phyloP scores from a whole-genome alignment of 1,140 invertebrate genomes.

The Lepidurus couesii region DNA sequence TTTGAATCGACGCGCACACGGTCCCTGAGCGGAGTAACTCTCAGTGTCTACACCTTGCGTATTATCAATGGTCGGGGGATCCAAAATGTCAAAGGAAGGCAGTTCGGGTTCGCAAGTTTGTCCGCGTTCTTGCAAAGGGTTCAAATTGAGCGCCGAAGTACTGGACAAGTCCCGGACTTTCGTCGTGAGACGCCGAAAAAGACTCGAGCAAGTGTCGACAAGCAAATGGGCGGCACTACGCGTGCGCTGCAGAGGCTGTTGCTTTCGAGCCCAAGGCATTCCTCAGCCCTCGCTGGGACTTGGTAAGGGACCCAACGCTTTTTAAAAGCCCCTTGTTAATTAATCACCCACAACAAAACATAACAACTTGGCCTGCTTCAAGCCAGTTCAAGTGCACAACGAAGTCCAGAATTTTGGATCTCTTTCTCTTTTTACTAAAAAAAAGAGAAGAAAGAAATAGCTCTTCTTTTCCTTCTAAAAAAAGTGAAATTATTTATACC shows the following conservation, averaged over 20 bases:
- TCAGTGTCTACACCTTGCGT: conserved; percentile 27
- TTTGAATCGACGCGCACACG: conserved; percentile 19
- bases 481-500: too few relatives aligned
- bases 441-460: too few relatives aligned
- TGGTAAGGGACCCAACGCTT: conserved; percentile 47
- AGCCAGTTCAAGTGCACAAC: too few relatives aligned
- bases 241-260: conserved; percentile 29
- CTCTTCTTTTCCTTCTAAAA: too few relatives aligned
- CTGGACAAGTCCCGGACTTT: conserved; percentile 61
- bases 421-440: too few relatives aligned
- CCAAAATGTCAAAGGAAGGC: conserved; percentile 1
- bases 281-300: conserved; percentile 65
- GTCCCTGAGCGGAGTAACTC: conserved; percentile 18
- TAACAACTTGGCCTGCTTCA: not conserved
- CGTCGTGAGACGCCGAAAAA: conserved; percentile 68
- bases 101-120: conserved; percentile 17
- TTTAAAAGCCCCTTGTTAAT: not conserved
- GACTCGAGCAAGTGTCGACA: conserved; percentile 69
- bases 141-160: conserved; percentile 23
- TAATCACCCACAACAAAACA: not conserved
- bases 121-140: conserved; percentile 23
- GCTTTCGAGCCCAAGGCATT: conserved; percentile 47
- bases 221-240: conserved; percentile 72
- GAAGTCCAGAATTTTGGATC: too few relatives aligned
- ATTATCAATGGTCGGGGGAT: not conserved